Percentiles rank a stretch among this genome's conserved stretches.
Conservation (phyloP, 2,888 invertebrate genomes). For the Drymonia ruficornis region DNA sequence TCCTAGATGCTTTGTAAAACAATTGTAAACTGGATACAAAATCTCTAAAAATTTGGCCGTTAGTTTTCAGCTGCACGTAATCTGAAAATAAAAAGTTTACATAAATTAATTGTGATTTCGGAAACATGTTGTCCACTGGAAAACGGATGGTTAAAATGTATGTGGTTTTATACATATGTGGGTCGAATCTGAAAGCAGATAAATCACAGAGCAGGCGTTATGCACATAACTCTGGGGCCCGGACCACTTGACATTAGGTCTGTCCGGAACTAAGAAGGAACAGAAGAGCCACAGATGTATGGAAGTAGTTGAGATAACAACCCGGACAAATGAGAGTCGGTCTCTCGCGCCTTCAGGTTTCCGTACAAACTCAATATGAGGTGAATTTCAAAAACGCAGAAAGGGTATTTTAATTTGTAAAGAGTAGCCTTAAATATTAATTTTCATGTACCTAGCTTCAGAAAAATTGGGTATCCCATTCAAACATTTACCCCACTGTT, state of each 20-base stretch:
- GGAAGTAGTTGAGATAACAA: neutral
- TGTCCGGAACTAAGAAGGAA: slow-evolving; percentile 35
- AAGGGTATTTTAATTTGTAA: no score
- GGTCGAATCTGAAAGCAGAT: slow-evolving; percentile 66
- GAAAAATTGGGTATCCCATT: no score
- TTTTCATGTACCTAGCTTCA: no score
- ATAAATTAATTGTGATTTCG: neutral
- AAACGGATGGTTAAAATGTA: slow-evolving; percentile 60
- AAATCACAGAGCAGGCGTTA: slow-evolving; percentile 76
- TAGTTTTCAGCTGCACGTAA: neutral
- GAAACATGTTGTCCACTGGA: neutral
- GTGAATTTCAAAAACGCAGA: no score
- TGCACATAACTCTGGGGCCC: slow-evolving; percentile 74
- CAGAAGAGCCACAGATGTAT: slow-evolving; percentile 1
- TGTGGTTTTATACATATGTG: slow-evolving; percentile 53
- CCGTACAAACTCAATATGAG: no score
- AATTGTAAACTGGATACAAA: no score
- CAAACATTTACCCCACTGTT: no score
- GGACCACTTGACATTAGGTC: slow-evolving; percentile 76
- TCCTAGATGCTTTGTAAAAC: no score
- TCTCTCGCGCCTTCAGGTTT: no score
- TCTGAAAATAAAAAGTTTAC: neutral
- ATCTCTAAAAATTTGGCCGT: no score
- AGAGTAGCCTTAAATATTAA: no score
- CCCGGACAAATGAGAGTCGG: no score